Evolutionary conservation across 2,888 invertebrate species (phyloP).

Genomic region (Oithona nana): DNA sequence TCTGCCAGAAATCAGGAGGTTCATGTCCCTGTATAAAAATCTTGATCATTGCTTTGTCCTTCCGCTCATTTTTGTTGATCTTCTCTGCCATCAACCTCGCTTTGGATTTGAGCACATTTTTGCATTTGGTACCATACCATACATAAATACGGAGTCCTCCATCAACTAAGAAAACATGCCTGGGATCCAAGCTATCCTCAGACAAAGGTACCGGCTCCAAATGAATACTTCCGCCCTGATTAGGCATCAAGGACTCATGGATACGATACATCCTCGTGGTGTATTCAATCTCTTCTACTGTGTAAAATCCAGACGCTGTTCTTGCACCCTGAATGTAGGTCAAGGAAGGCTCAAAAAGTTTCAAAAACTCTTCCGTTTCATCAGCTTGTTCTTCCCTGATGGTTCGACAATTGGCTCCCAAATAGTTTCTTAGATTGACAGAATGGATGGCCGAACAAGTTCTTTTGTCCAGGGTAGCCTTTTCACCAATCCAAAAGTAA

Average conservation of each 20-base stretch:
- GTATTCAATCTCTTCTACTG: slow-evolving; percentile 35
- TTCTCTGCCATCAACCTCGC: slow-evolving; percentile 84
- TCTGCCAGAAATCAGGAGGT: slow-evolving; percentile 61
- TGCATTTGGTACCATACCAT: slow-evolving; percentile 22
- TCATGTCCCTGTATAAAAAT: slow-evolving; percentile 66
- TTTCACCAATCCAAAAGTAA: slow-evolving; percentile 96
- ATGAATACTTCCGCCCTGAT: slow-evolving; percentile 54
- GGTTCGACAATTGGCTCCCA: slow-evolving; percentile 83
- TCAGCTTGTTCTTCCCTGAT: slow-evolving; percentile 92
- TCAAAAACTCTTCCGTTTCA: slow-evolving; percentile 86
- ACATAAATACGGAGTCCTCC: slow-evolving; percentile 37
- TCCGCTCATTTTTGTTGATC: slow-evolving; percentile 93
- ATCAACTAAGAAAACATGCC: slow-evolving; percentile 80
- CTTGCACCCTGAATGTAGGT: slow-evolving; percentile 95
- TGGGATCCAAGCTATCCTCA: slow-evolving; percentile 58
- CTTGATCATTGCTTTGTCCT: slow-evolving; percentile 75
- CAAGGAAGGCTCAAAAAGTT: slow-evolving; percentile 70
- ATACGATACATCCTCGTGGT: slow-evolving; percentile 67
- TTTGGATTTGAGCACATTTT: slow-evolving; percentile 67
- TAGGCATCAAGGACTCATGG: slow-evolving; percentile 38
- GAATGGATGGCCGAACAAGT: slow-evolving; percentile 97
- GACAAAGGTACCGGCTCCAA: slow-evolving; percentile 63
- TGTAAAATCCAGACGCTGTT: slow-evolving; percentile 32
- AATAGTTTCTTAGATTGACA: slow-evolving; percentile 83
- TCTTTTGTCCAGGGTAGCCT: slow-evolving; percentile 78